Evolutionary conservation across 2,888 invertebrate species (phyloP), one percentile per base, ranked within the genome.

Genomic region (Craniophora ligustri): DNA sequence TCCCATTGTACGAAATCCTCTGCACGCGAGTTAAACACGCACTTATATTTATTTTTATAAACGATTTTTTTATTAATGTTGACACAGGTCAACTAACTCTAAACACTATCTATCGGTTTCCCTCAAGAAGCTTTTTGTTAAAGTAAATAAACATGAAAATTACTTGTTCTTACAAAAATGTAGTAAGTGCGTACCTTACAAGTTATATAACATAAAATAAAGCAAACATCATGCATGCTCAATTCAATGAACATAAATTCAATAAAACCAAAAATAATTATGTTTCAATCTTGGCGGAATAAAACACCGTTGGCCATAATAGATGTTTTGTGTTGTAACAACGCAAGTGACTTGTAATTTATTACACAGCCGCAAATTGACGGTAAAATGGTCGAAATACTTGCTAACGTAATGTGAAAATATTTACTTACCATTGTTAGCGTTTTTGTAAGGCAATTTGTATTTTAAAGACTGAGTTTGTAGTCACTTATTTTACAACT

Each of bases 301-400:
- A 55, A 59, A 36, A 48, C 31, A 51, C 38, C n/a, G 26, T 15
- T 45, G 28, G 26, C 38, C 28, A 40, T 39, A 67, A 54, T 35
- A 47, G 40, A 30, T 16, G 14, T 54, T 50, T 69, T 40, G 46
- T 56, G 41, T 59, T 59, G 55, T 49, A 55, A 58, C 31, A 40
- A 51, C 28, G 11, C 11, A 58, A 55, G 21, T 63, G 41, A 42
- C 48, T 51, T 30, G 50, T 50, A 35, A 59, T 42, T 58, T 68
- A 55, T 59, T 36, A 49, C 34, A 46, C 1, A 49, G 42, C 18
- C 51, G 48, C 45, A 56, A 68, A 68, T 51, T 68, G 69, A 19
- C 28, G 5, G 23, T 21, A 41, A 63, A 50, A 50, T 39, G 14
- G 18, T 38, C 15, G 26, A 50, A 48, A 35, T 40, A 49, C 15